Base-by-base conservation (phyloP, 2,797 vertebrate species). In the Muscicapa striata region DNA sequence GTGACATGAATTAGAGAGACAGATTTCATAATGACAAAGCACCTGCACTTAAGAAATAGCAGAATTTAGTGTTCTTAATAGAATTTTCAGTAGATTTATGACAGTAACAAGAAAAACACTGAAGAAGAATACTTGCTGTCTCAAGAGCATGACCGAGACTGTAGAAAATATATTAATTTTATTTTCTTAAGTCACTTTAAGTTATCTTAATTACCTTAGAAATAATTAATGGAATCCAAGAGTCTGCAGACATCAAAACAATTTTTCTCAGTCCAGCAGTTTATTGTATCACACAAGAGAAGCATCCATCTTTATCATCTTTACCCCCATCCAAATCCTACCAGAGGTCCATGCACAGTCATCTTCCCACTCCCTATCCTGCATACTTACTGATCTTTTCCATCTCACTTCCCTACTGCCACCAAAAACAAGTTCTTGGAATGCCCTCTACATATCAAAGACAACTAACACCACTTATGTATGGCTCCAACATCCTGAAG, bases 1-100 rank as follows among this genome's bases (percentile, higher is more conserved):
- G 66, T 52, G 89, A 84, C 66, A 88, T 36, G 83, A 94, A 34
- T 77, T 86, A 84, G 46, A 79, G 81, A 89, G 57, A 46, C 79
- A 84, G 48, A 94, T 73, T 91, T 91, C 73, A 94, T 34, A 23
- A 73, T 41, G 76, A 88, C 69, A 94, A 93, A 89, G 74, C 63
- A 89, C 17, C 41, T 16, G 18, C 59, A 73, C 67, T 77, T 81
- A 67, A 19, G 91, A 94, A 64, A 84, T 5, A 78, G n/a, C 41
- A 83, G 26, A 85, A 76, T 67, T 85, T 92, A 87, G n/a, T 66
- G 38, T 51, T 83, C 66, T 48, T 75, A 40, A 85, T 27, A 68
- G 58, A 84, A 68, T 83, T 89, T 74, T 43, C 51, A n/a, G 49
- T 51, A 74, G 49, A 80, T 86, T 85, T 89, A 89, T 34, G 43